phyloP scores from a whole-genome alignment of 2,888 invertebrate species.

The Eupithecia tripunctaria region DNA sequence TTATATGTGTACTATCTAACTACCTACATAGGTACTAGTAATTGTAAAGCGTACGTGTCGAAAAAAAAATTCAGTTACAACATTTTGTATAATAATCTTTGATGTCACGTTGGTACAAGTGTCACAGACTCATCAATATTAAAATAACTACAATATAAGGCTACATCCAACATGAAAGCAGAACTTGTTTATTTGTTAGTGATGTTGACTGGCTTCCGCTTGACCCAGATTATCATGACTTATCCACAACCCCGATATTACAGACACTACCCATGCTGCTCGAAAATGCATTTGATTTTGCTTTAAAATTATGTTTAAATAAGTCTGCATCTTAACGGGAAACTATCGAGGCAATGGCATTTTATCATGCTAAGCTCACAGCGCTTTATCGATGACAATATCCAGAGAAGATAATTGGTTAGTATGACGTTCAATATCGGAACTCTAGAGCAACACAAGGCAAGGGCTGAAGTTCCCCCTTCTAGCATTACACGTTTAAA shows the following conservation, averaged over 20 bases:
- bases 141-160: neutral
- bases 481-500: neutral
- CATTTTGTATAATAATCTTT: too few species aligned
- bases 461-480: neutral
- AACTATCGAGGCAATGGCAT: neutral
- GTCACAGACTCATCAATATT: neutral
- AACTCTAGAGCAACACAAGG: neutral
- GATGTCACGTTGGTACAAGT: neutral
- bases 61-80: neutral
- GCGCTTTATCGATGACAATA: neutral
- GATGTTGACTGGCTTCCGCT: slow-evolving; percentile 14
- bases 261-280: neutral
- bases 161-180: neutral
- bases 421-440: neutral
- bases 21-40: too few species aligned
- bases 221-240: slow-evolving; percentile 32
- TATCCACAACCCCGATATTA: slow-evolving; percentile 11
- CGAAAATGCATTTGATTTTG: neutral
- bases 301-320: neutral
- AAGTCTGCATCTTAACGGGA: neutral
- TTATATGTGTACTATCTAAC: too few species aligned
- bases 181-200: slow-evolving; percentile 11
- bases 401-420: neutral
- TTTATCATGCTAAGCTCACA: neutral
- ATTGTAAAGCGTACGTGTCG: neutral